phyloP scores from a whole-genome alignment of 2,797 vertebrate genomes.

The Sparidentex hasta region DNA sequence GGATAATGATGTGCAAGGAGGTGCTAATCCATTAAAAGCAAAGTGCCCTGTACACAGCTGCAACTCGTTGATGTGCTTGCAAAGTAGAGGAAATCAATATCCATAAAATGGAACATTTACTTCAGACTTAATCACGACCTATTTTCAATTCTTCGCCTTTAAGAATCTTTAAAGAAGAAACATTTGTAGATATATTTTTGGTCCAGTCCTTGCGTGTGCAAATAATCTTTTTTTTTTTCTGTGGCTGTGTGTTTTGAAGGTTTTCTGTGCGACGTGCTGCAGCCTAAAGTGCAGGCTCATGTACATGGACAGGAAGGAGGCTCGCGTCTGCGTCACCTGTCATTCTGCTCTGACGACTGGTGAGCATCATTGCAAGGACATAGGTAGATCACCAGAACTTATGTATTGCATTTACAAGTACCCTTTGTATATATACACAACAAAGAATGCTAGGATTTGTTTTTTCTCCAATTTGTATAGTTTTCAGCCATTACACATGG shows the following conservation, averaged over 20 bases:
- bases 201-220: background rate
- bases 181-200: background rate
- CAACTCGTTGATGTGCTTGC: constrained; percentile 8
- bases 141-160: constrained; percentile 13
- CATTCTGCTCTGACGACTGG: constrained; percentile 93
- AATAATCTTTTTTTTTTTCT: constrained; percentile 1
- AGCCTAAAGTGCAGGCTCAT: constrained; percentile 93
- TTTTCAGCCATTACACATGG: background rate
- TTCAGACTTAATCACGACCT: constrained; percentile 18
- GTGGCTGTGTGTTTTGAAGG: constrained; percentile 80
- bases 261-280: constrained; percentile 96
- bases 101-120: constrained; percentile 49
- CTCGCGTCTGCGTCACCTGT: constrained; percentile 96
- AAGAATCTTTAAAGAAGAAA: constrained; percentile 1
- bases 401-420: background rate
- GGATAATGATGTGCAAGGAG: constrained; percentile 58
- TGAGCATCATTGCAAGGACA: constrained; percentile 78
- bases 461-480: background rate
- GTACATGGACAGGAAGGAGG: constrained; percentile 98
- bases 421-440: background rate
- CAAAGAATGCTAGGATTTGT: background rate
- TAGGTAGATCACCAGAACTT: background rate
- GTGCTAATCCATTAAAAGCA: constrained; percentile 36
- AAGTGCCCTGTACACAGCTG: constrained; percentile 36
- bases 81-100: constrained; percentile 46